A percentile compares a stretch with the other conserved stretches of the same genome.
Conservation (phyloP, 1,140 invertebrate genomes). For the Ganaspis sp. region DNA sequence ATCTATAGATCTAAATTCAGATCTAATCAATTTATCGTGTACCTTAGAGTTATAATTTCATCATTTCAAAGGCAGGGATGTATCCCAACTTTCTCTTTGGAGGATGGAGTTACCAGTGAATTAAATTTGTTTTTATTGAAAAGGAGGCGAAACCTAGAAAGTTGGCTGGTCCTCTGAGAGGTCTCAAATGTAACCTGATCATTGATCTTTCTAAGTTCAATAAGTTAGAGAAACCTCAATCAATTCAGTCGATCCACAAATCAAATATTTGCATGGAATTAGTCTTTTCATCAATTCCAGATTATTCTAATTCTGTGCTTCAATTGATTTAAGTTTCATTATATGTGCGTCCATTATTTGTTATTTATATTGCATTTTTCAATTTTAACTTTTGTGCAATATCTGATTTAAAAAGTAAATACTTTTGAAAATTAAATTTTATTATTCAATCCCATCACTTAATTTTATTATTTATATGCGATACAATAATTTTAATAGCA, state of each 20-base stretch:
- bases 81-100: slow-evolving; percentile 15
- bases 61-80: slow-evolving; percentile 20
- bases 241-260: not conserved
- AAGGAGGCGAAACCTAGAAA: slow-evolving; percentile 13
- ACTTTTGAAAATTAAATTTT: too few species aligned
- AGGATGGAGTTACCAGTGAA: slow-evolving; percentile 9
- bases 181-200: not conserved
- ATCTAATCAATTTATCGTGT: slow-evolving; percentile 20
- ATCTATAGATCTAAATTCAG: slow-evolving; percentile 3
- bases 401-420: too few species aligned
- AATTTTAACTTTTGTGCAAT: too few species aligned
- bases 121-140: slow-evolving; percentile 23
- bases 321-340: not conserved
- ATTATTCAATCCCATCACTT: too few species aligned
- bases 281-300: not conserved
- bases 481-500: too few species aligned
- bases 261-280: not conserved
- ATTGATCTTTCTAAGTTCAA: not conserved
- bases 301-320: not conserved
- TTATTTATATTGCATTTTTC: too few species aligned
- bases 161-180: not conserved
- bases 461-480: too few species aligned
- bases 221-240: not conserved
- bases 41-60: slow-evolving; percentile 20
- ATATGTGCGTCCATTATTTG: not conserved